Conservation (phyloP, 2,113 vertebrate genomes). For the Sebastes schlegelii region DNA sequence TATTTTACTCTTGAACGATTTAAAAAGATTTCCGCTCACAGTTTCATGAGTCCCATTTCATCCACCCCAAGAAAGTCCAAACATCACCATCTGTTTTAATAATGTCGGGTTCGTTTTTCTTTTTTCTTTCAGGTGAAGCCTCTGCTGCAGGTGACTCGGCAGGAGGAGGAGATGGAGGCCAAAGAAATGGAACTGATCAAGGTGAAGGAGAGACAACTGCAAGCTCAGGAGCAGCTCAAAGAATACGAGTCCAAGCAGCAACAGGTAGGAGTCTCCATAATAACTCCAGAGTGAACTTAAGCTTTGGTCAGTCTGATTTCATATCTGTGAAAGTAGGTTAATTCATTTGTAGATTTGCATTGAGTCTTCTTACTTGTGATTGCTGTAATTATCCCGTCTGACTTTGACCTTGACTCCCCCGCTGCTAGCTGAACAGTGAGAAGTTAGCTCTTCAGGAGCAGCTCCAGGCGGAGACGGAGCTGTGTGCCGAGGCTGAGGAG, state of each 20-base stretch:
- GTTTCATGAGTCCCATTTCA: not conserved
- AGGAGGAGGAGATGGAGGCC: constrained; percentile 96
- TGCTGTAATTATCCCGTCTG: not conserved
- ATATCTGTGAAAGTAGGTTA: not conserved
- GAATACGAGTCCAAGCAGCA: constrained; percentile 90
- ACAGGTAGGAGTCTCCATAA: constrained; percentile 82
- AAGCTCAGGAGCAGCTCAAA: constrained; percentile 87
- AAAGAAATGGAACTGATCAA: constrained; percentile 94
- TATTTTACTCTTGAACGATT: not conserved
- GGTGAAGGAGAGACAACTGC: constrained; percentile 89
- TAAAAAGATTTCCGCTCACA: not conserved
- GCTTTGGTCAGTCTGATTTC: not conserved
- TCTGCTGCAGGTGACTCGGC: constrained; percentile 93
- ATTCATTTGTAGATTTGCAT: not conserved
- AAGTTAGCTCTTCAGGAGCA: constrained; percentile 97
- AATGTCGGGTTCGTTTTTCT: not conserved
- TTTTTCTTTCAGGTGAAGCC: constrained; percentile 90
- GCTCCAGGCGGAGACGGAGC: constrained; percentile 95
- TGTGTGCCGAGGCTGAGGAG: constrained; percentile 97
- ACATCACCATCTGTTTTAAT: not conserved
- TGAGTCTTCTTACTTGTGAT: not conserved
- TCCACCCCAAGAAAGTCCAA: not conserved
- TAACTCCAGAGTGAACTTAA: not conserved
- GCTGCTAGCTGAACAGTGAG: constrained; percentile 88
- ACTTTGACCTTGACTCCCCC: not conserved